These are phyloP conservation scores for Archocentrus centrarchus DNA, from an alignment of 2,113 vertebrate genomes.

Conservation along the genomic window DNA sequence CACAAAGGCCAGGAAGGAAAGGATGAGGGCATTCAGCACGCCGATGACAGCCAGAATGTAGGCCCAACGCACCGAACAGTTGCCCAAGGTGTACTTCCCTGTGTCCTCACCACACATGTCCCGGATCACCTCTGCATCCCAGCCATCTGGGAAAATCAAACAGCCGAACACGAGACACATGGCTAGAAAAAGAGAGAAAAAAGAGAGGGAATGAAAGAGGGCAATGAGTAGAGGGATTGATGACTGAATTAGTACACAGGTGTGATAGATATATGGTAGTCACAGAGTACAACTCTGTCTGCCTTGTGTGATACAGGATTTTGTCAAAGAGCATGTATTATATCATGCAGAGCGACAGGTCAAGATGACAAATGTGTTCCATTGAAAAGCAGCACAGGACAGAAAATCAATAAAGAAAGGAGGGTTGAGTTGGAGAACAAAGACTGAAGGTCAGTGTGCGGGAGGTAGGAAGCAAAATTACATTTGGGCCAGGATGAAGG, in stretches of 20 bases:
- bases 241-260: neutral
- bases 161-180: slow-evolving; percentile 96
- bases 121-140: slow-evolving; percentile 95
- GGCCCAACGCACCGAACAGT: slow-evolving; percentile 95
- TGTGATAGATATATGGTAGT: neutral
- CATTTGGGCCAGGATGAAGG: neutral
- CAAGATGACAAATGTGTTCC: neutral
- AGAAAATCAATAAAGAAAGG: slow-evolving; percentile 10
- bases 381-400: neutral
- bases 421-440: neutral
- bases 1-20: slow-evolving; percentile 95
- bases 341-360: neutral
- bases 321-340: neutral
- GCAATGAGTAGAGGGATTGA: neutral
- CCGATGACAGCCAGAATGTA: slow-evolving; percentile 98
- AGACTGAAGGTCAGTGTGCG: neutral
- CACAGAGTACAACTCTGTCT: neutral
- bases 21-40: slow-evolving; percentile 95
- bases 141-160: slow-evolving; percentile 97
- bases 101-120: slow-evolving; percentile 95
- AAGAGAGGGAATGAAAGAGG: neutral
- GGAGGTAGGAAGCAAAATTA: neutral
- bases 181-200: slow-evolving; percentile 79
- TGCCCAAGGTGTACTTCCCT: slow-evolving; percentile 94
- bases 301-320: neutral